Conservation (phyloP, 1,140 invertebrate genomes). For the Saxidomus purpurata region DNA sequence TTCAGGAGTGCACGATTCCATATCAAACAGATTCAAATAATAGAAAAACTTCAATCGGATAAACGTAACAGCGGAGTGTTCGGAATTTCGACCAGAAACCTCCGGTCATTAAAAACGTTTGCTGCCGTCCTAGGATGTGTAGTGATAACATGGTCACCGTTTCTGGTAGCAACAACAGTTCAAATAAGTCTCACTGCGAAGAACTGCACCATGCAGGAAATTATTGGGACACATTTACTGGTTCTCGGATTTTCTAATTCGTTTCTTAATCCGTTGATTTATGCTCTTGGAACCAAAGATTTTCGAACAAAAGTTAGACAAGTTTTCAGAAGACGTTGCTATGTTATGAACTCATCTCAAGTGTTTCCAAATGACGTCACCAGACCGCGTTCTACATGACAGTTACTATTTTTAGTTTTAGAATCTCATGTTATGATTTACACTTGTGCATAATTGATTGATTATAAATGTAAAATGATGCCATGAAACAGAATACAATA, state of each 20-base stretch:
- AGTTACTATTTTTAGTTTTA: too few species aligned
- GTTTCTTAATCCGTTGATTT: constrained; percentile 78
- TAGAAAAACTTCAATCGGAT: constrained; percentile 70
- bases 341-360: constrained; percentile 28
- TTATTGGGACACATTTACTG: constrained; percentile 77
- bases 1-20: constrained; percentile 74
- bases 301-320: constrained; percentile 71
- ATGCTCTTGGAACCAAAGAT: constrained; percentile 75
- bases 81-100: constrained; percentile 67
- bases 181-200: constrained; percentile 60
- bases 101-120: constrained; percentile 75
- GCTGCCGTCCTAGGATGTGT: constrained; percentile 73
- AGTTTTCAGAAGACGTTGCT: constrained; percentile 40
- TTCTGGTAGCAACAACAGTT: constrained; percentile 70
- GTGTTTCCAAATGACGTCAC: constrained; percentile 25
- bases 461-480: too few species aligned
- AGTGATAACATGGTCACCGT: constrained; percentile 75
- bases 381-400: not conserved
- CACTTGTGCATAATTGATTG: too few species aligned
- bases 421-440: too few species aligned
- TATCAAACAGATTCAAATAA: constrained; percentile 75
- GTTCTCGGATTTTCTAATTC: constrained; percentile 78
- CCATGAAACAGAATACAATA: too few species aligned
- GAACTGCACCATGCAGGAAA: constrained; percentile 72
- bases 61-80: constrained; percentile 61